Evolutionary conservation across 2,797 vertebrate genomes (phyloP), one percentile per base, ranked within the genome.

Genomic region (Harpagifer antarcticus): DNA sequence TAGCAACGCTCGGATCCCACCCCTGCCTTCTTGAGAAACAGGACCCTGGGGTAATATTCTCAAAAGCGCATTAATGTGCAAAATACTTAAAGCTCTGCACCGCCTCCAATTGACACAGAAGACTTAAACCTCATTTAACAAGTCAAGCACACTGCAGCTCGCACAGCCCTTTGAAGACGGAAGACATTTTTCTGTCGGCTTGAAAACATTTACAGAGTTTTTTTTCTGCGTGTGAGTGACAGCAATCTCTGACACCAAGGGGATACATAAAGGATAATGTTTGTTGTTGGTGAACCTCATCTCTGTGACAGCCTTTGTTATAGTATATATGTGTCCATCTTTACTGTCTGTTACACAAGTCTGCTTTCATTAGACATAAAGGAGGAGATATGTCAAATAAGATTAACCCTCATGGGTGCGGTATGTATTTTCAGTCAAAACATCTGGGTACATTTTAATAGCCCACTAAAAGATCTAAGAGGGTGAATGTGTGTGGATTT

Each of bases 31-130:
- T 79, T 77, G 73, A 90, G 82, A 88, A 89, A 89, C 88, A 88
- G 81, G 89, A 90, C 94, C 92, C 94, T 76, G 79, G 94, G 93
- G 93, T 94, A 94, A 94, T 92, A 94, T 93, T 92, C 93, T 93
- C 86, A 84, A 94, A 94, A 95, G 93, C 92, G 89, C 91, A 95
- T 95, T 95, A 95, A 95, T 95, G 94, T 94, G 95, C 92, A 95
- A 94, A 95, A 94, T 93, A 94, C 94, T 95, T 93, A 94, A 94
- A 93, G 93, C 93, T 94, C 89, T 91, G 92, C 90, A 77, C 91
- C 91, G 91, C 94, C 94, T 95, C 89, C 93, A 94, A 95, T 91
- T 94, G 94, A 96, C 93, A 94, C 88, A 93, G 87, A 92, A 79
- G 92, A 95, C 92, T 94, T 94, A 94, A 95, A 95, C 86, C 92